Evolutionary conservation across 2,888 invertebrate genomes (phyloP).

Genomic region (Nemotelus pantherinus): DNA sequence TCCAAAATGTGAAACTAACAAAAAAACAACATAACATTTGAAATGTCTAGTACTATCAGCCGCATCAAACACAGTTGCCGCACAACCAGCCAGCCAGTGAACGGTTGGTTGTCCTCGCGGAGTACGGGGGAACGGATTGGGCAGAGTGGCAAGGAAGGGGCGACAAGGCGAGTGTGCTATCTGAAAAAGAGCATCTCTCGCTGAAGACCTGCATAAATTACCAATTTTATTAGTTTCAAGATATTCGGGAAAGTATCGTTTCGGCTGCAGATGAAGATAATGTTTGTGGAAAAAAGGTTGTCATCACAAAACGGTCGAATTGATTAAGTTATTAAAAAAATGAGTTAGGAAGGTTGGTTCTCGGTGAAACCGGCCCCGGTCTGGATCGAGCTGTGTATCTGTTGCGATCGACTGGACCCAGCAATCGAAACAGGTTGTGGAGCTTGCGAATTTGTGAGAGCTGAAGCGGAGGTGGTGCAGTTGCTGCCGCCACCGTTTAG

Average conservation of each 20-base stretch:
- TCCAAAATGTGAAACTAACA: neutral
- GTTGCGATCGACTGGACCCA: neutral
- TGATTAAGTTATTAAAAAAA: conserved; percentile 51
- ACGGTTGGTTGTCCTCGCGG: no score
- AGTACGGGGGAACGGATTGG: neutral
- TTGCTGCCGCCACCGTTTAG: neutral
- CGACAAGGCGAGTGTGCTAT: neutral
- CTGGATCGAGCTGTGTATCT: conserved; percentile 19
- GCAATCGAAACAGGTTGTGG: conserved; percentile 29
- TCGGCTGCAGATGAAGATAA: conserved; percentile 40
- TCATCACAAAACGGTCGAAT: conserved; percentile 47
- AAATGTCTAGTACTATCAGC: neutral
- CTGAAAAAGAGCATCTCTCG: conserved; percentile 23
- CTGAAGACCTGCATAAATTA: conserved; percentile 47
- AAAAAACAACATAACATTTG: neutral
- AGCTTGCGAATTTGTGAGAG: conserved; percentile 17
- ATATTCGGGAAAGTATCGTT: conserved; percentile 44
- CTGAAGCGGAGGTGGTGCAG: conserved; percentile 30
- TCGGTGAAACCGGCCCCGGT: conserved; percentile 10
- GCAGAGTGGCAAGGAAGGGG: neutral
- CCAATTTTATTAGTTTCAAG: conserved; percentile 49
- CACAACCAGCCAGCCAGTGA: neutral
- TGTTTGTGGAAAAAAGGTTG: conserved; percentile 47
- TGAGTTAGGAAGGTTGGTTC: conserved; percentile 45
- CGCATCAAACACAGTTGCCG: neutral